A percentile compares a stretch with the other conserved stretches of the same genome.
Evolutionary conservation across 2,888 invertebrate genomes (phyloP).

Genomic region (Heliconius sara): DNA sequence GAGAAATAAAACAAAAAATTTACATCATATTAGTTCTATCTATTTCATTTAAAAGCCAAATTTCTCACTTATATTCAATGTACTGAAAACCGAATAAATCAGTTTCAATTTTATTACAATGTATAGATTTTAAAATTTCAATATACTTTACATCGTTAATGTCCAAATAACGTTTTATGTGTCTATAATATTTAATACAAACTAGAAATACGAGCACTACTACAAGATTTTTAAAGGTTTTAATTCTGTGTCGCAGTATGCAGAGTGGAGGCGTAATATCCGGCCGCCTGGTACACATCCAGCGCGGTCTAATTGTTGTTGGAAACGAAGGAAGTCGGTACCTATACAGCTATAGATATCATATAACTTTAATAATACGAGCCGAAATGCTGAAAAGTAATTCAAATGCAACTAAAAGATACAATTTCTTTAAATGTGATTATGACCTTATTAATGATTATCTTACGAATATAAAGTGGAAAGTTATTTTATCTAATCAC

Average conservation of each 20-base stretch:
- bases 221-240: not conserved
- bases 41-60: too few relatives aligned
- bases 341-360: not conserved
- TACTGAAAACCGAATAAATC: too few relatives aligned
- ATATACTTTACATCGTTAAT: not conserved
- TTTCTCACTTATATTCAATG: too few relatives aligned
- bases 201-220: not conserved
- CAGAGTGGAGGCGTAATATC: slow-evolving; percentile 36
- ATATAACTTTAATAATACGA: not conserved
- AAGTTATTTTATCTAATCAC: too few relatives aligned
- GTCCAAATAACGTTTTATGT: not conserved
- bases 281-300: slow-evolving; percentile 29
- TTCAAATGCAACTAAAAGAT: too few relatives aligned
- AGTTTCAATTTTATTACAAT: too few relatives aligned
- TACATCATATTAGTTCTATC: too few relatives aligned
- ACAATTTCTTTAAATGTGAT: too few relatives aligned
- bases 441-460: too few relatives aligned
- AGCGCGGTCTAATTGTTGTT: slow-evolving; percentile 38
- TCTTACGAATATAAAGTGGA: too few relatives aligned
- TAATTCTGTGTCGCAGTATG: slow-evolving; percentile 19
- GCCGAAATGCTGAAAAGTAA: too few relatives aligned
- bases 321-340: slow-evolving; percentile 30
- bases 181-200: not conserved
- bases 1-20: too few relatives aligned
- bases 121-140: not conserved